phyloP scores from a whole-genome alignment of 2,797 vertebrate genomes.

The Thalassophryne amazonica region DNA sequence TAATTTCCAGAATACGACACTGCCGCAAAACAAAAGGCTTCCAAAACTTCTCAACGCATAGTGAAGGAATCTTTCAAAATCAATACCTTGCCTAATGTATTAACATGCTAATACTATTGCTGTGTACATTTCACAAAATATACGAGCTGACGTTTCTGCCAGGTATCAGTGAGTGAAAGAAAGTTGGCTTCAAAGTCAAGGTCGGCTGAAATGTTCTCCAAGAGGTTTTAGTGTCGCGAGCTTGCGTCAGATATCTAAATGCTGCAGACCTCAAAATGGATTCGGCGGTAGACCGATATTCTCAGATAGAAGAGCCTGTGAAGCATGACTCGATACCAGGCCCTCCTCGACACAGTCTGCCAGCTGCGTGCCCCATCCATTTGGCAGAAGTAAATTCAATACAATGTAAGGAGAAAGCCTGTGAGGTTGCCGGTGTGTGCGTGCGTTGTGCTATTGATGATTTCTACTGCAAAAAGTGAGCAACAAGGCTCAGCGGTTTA shows the following conservation, averaged over 20 bases:
- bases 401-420: constrained; percentile 44
- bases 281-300: constrained; percentile 59
- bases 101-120: too few relatives aligned
- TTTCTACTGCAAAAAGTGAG: constrained; percentile 46
- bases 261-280: constrained; percentile 49
- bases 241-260: constrained; percentile 40
- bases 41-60: too few relatives aligned
- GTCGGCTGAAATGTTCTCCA: constrained; percentile 53
- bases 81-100: too few relatives aligned
- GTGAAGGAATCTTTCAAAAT: too few relatives aligned
- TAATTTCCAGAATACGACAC: too few relatives aligned
- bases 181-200: constrained; percentile 49
- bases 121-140: too few relatives aligned
- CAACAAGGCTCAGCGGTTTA: constrained; percentile 58
- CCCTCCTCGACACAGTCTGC: constrained; percentile 58
- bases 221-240: constrained; percentile 44
- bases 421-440: constrained; percentile 24
- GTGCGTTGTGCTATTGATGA: constrained; percentile 16
- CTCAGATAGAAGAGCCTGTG: constrained; percentile 58
- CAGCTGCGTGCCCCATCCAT: constrained; percentile 56
- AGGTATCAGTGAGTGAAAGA: constrained; percentile 20
- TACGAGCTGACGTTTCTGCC: constrained; percentile 6
- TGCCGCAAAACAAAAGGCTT: too few relatives aligned
- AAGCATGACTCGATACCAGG: constrained; percentile 72
- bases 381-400: constrained; percentile 67